Base-by-base conservation (phyloP, 2,113 vertebrate species). In the Sphaerodactylus townsendi region DNA sequence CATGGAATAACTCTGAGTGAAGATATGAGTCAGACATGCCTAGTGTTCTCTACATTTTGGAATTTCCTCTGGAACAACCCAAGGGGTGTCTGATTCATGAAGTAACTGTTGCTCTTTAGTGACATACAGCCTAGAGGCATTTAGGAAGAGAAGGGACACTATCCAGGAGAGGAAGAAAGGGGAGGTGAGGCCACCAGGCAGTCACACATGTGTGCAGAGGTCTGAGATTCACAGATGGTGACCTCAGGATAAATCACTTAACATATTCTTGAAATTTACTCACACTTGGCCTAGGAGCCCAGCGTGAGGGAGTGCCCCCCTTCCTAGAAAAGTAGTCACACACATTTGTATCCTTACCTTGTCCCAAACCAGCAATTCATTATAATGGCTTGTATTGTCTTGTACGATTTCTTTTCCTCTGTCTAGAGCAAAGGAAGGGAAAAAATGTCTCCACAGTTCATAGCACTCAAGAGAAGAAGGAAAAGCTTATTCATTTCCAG, bases 401-500 rank as follows among this genome's bases (percentile, higher is more conserved):
- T 56, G 19, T 53, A 46, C 7, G 1, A 53, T 37, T 84, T 80
- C 62, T 80, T 81, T 86, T 85, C 85, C 37, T 64, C 75, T 37
- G 28, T 23, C 35, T 35, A 46, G 83, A 64, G 82, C 70, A 66
- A 71, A 74, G 86, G 84, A 84, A 84, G 75, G 44, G 41, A 82
- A 75, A 0, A 0, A 79, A 72, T 50, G 37, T 87, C 81, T 81
- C 78, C 87, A n/a, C 21, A 0, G 35, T 76, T 35, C 76, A 44
- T 64, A 5, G 68, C 72, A 79, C 39, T 66, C 79, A 70, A 76
- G 78, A 79, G 64, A 77, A 77, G 56, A 77, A 91, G 89, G 0
- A 11, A 50, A 84, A 72, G 33, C 39, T 88, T 89, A 83, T 82
- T 92, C 85, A 91, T 78, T 92, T 92, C 90, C 90, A 91, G 89